Evolutionary conservation across 92 coral and sea anemone species (phyloP).

Genomic region (Parazoanthus darwini): DNA sequence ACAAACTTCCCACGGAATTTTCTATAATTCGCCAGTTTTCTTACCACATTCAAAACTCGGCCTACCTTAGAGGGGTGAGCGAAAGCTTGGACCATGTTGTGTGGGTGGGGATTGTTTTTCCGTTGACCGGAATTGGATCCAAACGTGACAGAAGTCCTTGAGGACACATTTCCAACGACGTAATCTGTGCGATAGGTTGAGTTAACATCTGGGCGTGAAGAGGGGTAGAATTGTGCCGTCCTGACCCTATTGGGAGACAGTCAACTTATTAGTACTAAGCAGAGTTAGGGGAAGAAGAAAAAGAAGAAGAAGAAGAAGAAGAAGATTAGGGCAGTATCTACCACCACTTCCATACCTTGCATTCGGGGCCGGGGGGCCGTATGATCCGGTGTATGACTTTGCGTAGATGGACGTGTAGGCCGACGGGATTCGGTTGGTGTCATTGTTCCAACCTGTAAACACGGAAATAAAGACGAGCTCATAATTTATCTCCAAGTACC

Average conservation of each 20-base stretch:
- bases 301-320: too few relatives aligned
- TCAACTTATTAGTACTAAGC: too few relatives aligned
- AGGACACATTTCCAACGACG: conserved; percentile 43
- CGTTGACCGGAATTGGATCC: conserved; percentile 76
- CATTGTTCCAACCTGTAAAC: background rate
- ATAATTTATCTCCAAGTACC: background rate
- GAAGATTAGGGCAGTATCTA: too few relatives aligned
- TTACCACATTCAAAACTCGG: background rate
- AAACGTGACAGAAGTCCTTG: conserved; percentile 50
- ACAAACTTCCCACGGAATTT: too few relatives aligned
- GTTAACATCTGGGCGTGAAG: conserved; percentile 62
- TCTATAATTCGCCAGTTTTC: too few relatives aligned
- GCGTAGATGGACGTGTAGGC: conserved; percentile 57
- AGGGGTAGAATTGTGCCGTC: conserved; percentile 77
- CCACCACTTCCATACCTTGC: conserved; percentile 51
- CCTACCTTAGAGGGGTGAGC: conserved; percentile 73
- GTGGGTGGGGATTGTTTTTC: conserved; percentile 86
- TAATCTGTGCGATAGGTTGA: conserved; percentile 79
- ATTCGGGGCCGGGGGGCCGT: conserved; percentile 62
- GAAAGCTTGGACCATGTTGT: conserved; percentile 80
- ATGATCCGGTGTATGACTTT: conserved; percentile 53
- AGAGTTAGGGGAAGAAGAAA: too few relatives aligned
- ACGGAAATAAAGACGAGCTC: background rate
- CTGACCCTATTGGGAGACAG: conserved; percentile 51
- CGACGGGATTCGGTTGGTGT: conserved; percentile 1